Percentiles rank a stretch among this genome's conserved stretches.
Evolutionary conservation across 2,888 invertebrate species (phyloP).

Genomic region (Silvanus unidentatus): DNA sequence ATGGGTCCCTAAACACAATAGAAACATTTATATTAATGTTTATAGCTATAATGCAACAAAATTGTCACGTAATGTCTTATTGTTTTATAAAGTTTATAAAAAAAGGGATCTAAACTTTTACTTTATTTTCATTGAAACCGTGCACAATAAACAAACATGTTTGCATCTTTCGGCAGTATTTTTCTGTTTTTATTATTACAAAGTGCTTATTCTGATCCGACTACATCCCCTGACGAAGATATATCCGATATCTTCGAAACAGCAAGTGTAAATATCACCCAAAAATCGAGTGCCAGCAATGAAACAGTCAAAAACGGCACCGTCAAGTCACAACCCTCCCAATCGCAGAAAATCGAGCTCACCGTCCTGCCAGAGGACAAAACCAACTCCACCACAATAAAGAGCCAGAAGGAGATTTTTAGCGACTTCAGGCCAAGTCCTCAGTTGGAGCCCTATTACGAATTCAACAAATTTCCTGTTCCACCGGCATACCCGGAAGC

Average conservation of each 20-base stretch:
- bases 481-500: conserved; percentile 36
- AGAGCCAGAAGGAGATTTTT: conserved; percentile 6
- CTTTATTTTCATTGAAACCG: neutral
- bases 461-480: conserved; percentile 45
- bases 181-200: conserved; percentile 9
- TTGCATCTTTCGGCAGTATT: neutral
- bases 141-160: neutral
- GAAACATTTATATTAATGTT: conserved; percentile 6
- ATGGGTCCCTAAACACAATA: conserved; percentile 29
- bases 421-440: conserved; percentile 50
- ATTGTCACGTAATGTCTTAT: conserved; percentile 18
- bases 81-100: conserved; percentile 22
- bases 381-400: conserved; percentile 7
- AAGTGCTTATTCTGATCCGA: conserved; percentile 7
- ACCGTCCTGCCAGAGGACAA: conserved; percentile 6
- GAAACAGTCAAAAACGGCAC: conserved; percentile 6
- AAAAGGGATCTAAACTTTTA: neutral
- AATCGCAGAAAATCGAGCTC: conserved; percentile 20
- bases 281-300: conserved; percentile 4
- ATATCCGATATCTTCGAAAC: conserved; percentile 1
- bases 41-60: neutral
- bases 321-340: conserved; percentile 11
- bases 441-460: conserved; percentile 49
- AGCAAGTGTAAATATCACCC: conserved; percentile 4
- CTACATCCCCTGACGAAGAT: conserved; percentile 4